phyloP scores from a whole-genome alignment of 1,140 invertebrate species.

The Harpegnathos saltator region DNA sequence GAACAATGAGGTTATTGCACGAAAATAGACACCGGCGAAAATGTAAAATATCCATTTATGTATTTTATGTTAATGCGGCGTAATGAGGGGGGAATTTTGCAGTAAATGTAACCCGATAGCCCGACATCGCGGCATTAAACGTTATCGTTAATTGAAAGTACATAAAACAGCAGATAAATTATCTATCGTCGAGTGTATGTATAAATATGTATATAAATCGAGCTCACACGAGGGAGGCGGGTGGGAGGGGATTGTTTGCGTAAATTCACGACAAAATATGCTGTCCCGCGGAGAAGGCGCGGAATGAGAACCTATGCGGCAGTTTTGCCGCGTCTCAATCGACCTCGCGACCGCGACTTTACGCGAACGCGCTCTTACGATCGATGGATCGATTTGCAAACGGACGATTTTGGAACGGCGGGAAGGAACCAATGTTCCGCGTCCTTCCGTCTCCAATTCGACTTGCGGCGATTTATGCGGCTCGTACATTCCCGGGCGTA shows the following conservation, averaged over 20 bases:
- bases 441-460: constrained; percentile 67
- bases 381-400: constrained; percentile 13
- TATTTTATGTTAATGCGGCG: constrained; percentile 27
- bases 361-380: constrained; percentile 1
- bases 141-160: constrained; percentile 1
- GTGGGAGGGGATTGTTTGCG: too few species aligned
- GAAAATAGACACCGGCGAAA: constrained; percentile 1
- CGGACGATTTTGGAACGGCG: constrained; percentile 46
- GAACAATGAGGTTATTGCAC: constrained; percentile 22
- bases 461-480: constrained; percentile 65
- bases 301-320: not conserved
- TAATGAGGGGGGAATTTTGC: constrained; percentile 7
- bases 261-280: not conserved
- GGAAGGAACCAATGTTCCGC: constrained; percentile 63
- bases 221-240: too few species aligned
- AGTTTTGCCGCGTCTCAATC: constrained; percentile 11
- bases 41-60: constrained; percentile 11
- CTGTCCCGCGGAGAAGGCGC: not conserved
- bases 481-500: constrained; percentile 62
- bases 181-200: not conserved
- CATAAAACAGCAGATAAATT: constrained; percentile 5
- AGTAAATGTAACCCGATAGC: not conserved
- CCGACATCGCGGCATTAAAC: not conserved
- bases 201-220: too few species aligned
- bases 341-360: constrained; percentile 8